A percentile compares a stretch with the other conserved stretches of the same genome.
phyloP scores from a whole-genome alignment of 2,113 vertebrate species.

The Melanerpes formicivorus region DNA sequence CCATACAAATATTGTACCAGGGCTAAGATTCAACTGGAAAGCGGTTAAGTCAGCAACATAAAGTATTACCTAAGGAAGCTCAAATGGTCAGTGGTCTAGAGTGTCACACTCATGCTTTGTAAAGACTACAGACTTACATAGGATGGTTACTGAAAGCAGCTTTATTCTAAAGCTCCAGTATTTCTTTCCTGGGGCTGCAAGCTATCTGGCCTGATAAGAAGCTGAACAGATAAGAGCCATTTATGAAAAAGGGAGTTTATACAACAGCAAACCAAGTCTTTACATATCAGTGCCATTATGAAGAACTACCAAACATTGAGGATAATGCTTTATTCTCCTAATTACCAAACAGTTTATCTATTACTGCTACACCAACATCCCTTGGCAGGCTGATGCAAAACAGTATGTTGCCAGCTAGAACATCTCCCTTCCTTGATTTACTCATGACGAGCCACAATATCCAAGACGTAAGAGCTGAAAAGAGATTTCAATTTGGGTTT shows the following conservation, averaged over 20 bases:
- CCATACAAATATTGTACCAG: conserved; percentile 28
- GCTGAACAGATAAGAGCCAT: neutral
- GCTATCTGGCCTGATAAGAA: neutral
- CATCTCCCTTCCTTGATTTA: neutral
- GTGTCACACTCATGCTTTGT: neutral
- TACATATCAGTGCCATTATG: neutral
- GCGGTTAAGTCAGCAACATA: conserved; percentile 59
- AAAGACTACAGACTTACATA: neutral
- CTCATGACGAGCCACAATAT: neutral
- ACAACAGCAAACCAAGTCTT: neutral
- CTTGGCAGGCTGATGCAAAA: neutral
- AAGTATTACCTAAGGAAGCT: conserved; percentile 51
- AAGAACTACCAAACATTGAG: neutral
- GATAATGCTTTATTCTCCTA: neutral
- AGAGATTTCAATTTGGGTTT: neutral
- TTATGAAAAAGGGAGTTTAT: neutral
- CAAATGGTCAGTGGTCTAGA: neutral
- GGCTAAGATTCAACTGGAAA: conserved; percentile 48
- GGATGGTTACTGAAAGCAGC: conserved; percentile 33
- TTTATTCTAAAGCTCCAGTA: conserved; percentile 44
- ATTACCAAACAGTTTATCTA: neutral
- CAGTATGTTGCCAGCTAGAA: neutral
- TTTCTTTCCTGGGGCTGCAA: neutral
- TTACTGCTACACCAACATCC: neutral
- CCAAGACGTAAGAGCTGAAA: neutral